Conservation (phyloP, 2,888 invertebrate genomes). For the Oithona nana region DNA sequence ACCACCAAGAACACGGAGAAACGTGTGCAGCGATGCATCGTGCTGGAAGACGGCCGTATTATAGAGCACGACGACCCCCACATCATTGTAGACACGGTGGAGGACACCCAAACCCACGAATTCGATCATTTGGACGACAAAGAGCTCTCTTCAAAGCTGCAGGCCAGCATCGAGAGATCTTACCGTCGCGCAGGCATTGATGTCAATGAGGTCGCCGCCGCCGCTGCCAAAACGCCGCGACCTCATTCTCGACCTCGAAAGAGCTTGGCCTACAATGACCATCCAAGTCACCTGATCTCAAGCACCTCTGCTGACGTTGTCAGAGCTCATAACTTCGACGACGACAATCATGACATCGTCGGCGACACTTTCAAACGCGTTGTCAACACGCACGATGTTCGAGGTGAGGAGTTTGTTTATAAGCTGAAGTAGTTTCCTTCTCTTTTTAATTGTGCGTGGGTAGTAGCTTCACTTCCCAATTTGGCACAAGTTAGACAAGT, state of each 20-base stretch:
- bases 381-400: constrained; percentile 11
- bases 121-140: neutral
- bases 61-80: constrained; percentile 73
- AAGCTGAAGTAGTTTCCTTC: too few species aligned
- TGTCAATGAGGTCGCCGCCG: too few species aligned
- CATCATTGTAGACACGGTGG: constrained; percentile 73
- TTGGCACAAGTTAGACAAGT: too few species aligned
- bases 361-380: constrained; percentile 2
- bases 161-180: neutral
- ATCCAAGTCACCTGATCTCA: neutral
- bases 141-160: neutral
- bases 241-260: neutral
- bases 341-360: neutral
- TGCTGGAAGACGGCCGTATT: constrained; percentile 67
- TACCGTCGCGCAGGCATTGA: neutral
- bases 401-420: neutral
- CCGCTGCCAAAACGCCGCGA: too few species aligned
- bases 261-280: neutral
- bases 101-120: constrained; percentile 49
- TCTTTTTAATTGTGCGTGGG: too few species aligned
- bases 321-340: neutral
- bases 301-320: neutral
- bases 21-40: constrained; percentile 65
- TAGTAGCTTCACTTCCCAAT: too few species aligned
- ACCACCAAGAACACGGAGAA: constrained; percentile 80